Conservation (phyloP, 2,113 vertebrate genomes). For the Leucosticte australis region DNA sequence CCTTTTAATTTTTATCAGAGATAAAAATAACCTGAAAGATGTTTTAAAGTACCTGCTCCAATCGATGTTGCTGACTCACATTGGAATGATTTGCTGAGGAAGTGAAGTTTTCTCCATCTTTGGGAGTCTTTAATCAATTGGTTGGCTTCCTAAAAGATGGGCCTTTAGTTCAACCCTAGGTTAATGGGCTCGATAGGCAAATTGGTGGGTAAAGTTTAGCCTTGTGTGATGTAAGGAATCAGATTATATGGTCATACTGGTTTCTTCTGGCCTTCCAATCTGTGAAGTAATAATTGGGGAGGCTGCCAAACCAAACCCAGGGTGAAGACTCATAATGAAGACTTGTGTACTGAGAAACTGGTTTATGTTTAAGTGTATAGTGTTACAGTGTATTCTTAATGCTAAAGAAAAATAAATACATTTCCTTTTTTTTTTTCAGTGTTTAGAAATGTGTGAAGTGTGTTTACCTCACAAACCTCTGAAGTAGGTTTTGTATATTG, state of each 20-base stretch:
- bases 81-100: slow-evolving; percentile 26
- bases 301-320: slow-evolving; percentile 35
- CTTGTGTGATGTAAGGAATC: not conserved
- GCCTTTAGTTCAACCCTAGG: not conserved
- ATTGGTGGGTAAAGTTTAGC: not conserved
- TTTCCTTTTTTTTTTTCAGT: slow-evolving; percentile 15
- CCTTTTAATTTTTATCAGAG: slow-evolving; percentile 20
- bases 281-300: slow-evolving; percentile 4
- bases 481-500: slow-evolving; percentile 56
- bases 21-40: slow-evolving; percentile 3
- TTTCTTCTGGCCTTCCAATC: slow-evolving; percentile 21
- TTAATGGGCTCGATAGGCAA: not conserved
- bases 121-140: slow-evolving; percentile 19
- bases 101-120: not conserved
- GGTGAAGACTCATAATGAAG: slow-evolving; percentile 4
- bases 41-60: not conserved
- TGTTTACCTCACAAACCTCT: slow-evolving; percentile 67
- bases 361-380: slow-evolving; percentile 46
- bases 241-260: not conserved
- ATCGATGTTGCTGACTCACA: not conserved
- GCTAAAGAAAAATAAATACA: slow-evolving; percentile 61
- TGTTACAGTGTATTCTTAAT: slow-evolving; percentile 47
- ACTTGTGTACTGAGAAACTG: slow-evolving; percentile 19
- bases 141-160: not conserved
- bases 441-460: slow-evolving; percentile 64